Conservation (phyloP, 1,140 invertebrate genomes). For the Ceratitis capitata region DNA sequence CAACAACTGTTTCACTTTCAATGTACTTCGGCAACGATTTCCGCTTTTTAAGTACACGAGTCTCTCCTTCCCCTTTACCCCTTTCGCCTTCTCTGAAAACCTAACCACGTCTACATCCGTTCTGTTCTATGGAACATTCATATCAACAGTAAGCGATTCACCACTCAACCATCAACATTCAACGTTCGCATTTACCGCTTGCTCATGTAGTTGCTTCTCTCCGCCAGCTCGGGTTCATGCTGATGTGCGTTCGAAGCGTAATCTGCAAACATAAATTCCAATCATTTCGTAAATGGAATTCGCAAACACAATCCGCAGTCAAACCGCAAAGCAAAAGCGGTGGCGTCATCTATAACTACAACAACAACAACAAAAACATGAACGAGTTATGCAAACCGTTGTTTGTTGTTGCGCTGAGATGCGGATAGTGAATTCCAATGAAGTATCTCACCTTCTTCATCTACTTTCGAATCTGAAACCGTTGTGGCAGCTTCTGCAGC, state of each 20-base stretch:
- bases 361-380: not conserved
- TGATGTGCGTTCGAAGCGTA: not conserved
- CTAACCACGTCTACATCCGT: not conserved
- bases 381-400: not conserved
- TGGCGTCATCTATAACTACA: too few species aligned
- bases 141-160: not conserved
- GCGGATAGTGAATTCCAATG: not conserved
- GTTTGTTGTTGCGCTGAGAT: not conserved
- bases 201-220: not conserved
- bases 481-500: too few species aligned
- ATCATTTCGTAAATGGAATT: slow-evolving; percentile 26
- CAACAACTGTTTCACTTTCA: too few species aligned
- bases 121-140: not conserved
- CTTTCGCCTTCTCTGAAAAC: not conserved
- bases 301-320: slow-evolving; percentile 16
- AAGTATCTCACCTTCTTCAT: too few species aligned
- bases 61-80: not conserved
- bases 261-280: slow-evolving; percentile 10
- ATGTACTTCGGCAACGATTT: not conserved
- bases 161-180: not conserved
- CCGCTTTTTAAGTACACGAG: not conserved
- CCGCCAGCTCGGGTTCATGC: not conserved
- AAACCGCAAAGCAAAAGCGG: slow-evolving; percentile 13
- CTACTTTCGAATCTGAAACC: not conserved
- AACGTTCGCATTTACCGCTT: not conserved